Percentiles rank a stretch among this genome's conserved stretches.
Evolutionary conservation across 2,113 vertebrate species (phyloP).

Genomic region (Halichoeres trimaculatus): DNA sequence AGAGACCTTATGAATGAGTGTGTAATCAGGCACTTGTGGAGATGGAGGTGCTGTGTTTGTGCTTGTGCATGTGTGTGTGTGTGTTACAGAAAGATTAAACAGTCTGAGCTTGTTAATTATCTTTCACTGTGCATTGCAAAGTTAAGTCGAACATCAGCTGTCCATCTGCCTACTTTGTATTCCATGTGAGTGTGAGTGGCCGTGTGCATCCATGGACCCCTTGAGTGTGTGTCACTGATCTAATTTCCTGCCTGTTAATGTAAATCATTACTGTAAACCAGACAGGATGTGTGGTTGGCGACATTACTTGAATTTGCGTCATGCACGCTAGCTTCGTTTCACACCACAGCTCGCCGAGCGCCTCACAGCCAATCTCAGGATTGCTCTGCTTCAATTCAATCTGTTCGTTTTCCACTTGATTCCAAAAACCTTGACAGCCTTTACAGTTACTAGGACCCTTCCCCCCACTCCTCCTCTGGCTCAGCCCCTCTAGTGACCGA

Average conservation of each 20-base stretch:
- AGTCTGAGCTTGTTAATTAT: constrained; percentile 14
- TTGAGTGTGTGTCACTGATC: constrained; percentile 28
- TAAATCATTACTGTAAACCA: constrained; percentile 57
- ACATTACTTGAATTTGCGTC: constrained; percentile 51
- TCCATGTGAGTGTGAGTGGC: background rate
- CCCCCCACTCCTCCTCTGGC: constrained; percentile 10
- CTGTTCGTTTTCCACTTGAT: constrained; percentile 63
- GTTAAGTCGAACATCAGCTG: constrained; percentile 23
- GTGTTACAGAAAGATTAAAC: background rate
- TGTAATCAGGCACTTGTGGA: constrained; percentile 55
- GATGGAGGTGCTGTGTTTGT: constrained; percentile 34
- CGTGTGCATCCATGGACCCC: background rate
- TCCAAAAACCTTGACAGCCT: constrained; percentile 53
- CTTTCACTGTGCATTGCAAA: constrained; percentile 23
- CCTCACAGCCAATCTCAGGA: constrained; percentile 40
- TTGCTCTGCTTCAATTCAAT: constrained; percentile 58
- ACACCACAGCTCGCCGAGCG: constrained; percentile 38
- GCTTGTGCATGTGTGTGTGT: constrained; percentile 31
- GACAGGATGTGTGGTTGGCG: constrained; percentile 55
- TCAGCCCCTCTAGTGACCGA: constrained; percentile 42
- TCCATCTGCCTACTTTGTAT: constrained; percentile 23
- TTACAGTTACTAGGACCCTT: constrained; percentile 37
- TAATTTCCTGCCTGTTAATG: constrained; percentile 57
- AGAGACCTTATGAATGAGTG: constrained; percentile 65
- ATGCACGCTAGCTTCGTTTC: constrained; percentile 50